phyloP scores from a whole-genome alignment of 1,140 invertebrate species.

The Trachymyrmex cornetzi region DNA sequence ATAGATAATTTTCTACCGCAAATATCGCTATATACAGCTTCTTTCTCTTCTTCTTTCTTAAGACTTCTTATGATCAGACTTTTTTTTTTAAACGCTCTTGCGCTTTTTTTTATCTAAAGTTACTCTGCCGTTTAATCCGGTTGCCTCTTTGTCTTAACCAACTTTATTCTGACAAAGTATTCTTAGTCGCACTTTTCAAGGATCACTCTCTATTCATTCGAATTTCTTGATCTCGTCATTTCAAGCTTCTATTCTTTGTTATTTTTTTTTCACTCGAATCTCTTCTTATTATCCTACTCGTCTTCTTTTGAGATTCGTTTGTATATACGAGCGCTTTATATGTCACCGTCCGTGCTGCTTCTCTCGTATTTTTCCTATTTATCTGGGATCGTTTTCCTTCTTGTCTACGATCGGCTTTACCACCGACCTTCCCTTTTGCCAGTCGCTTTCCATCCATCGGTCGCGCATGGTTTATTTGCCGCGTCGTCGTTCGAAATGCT shows the following conservation, averaged over 20 bases:
- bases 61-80: slow-evolving; percentile 20
- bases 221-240: slow-evolving; percentile 25
- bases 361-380: slow-evolving; percentile 54
- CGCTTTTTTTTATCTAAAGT: neutral
- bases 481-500: slow-evolving; percentile 11
- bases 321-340: neutral
- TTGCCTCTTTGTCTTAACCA: slow-evolving; percentile 31
- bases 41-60: neutral
- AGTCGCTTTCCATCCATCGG: neutral
- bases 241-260: neutral
- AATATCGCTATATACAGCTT: slow-evolving; percentile 9
- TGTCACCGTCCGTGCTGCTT: neutral
- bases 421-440: neutral
- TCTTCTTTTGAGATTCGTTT: slow-evolving; percentile 10
- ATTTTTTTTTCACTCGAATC: neutral
- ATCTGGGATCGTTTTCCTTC: slow-evolving; percentile 39
- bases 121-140: slow-evolving; percentile 2
- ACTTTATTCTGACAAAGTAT: slow-evolving; percentile 22
- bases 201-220: slow-evolving; percentile 30
- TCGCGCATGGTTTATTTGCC: neutral
- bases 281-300: slow-evolving; percentile 26
- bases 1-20: neutral
- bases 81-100: neutral
- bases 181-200: slow-evolving; percentile 27
- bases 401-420: slow-evolving; percentile 42